A percentile compares a stretch with the other conserved stretches of the same genome.
phyloP scores from a whole-genome alignment of 2,797 vertebrate genomes.

The Ctenochaetus hawaiiensis region DNA sequence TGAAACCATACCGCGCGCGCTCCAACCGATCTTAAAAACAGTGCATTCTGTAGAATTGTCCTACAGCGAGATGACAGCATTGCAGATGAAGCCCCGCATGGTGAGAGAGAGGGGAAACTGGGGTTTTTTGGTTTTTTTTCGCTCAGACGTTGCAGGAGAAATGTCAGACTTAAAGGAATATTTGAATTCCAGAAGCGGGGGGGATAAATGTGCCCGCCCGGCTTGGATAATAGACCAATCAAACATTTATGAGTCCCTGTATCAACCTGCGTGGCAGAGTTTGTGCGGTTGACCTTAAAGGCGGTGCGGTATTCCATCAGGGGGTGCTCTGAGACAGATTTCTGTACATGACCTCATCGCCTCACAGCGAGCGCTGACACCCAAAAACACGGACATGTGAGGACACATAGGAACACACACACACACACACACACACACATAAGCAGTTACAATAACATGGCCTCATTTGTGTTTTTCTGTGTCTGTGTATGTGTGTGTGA shows the following conservation, averaged over 20 bases:
- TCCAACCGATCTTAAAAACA: conserved; percentile 57
- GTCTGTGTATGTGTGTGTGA: conserved; percentile 3
- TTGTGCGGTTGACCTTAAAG: conserved; percentile 65
- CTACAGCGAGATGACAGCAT: conserved; percentile 66
- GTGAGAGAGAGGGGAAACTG: conserved; percentile 28
- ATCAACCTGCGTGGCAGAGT: conserved; percentile 63
- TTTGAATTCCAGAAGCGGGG: conserved; percentile 69
- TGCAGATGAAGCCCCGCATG: conserved; percentile 69
- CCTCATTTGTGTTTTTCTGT: conserved; percentile 8
- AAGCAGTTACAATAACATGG: conserved; percentile 20
- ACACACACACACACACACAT: conserved; percentile 28
- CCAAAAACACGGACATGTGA: conserved; percentile 45
- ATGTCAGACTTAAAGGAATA: conserved; percentile 69
- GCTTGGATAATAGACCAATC: conserved; percentile 77
- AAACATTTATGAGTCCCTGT: conserved; percentile 78
- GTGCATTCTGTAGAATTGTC: conserved; percentile 61
- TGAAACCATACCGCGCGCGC: conserved; percentile 67
- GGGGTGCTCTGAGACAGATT: conserved; percentile 60
- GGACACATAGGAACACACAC: conserved; percentile 20
- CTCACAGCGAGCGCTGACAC: conserved; percentile 48
- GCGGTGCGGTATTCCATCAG: conserved; percentile 56
- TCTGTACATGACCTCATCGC: conserved; percentile 68
- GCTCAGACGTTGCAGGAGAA: conserved; percentile 49
- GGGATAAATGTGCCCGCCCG: conserved; percentile 63
- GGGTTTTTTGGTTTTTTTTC: conserved; percentile 3